Base-by-base conservation (phyloP, 2,888 invertebrate species). In the Psylliodes chrysocephalus region DNA sequence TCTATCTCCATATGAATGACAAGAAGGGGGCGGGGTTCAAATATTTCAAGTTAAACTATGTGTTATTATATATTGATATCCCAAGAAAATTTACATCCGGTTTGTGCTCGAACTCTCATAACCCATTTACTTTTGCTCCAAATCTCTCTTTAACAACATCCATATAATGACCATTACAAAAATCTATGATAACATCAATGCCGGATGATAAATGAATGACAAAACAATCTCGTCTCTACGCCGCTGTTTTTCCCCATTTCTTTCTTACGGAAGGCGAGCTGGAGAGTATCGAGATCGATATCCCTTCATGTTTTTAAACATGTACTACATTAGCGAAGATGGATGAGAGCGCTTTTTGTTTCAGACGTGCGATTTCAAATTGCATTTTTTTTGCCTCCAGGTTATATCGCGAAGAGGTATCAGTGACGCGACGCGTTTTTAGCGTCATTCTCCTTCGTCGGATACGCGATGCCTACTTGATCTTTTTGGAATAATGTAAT, bases 221-320 rank as follows among this genome's bases (percentile, higher is more conserved):
- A 22, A 22, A 22, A 22, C 22, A 22, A 22, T 22, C 22, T 22
- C 6, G 22, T 22, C 22, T 22, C 3, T 22, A 6, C 22, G 22
- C 22, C 22, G 2, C 22, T 22, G 22, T 22, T 22, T 22, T 22
- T 22, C 22, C 5, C 33, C 19, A 19, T 35, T 52, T 35, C n/a
- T n/a, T 15, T 38, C 40, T 40, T 53, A 12, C 35, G 53, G 53
- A 19, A 53, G 22, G 19, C 38, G 33, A 53, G 40, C 25, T 25
- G 25, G 22, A 40, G 40, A 40, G 53, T 53, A 53, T 53, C 53
- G 53, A 25, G 40, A 53, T 53, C 53, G 53, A 35, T 46, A 35
- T 56, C 46, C 56, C 56, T 56, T 44, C 46, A 56, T 56, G 56
- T 46, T 56, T 56, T 56, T 56, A 56, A 56, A 56, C 46, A 56